Conservation (phyloP, 2,888 invertebrate genomes). For the Eubasilissa splendida region DNA sequence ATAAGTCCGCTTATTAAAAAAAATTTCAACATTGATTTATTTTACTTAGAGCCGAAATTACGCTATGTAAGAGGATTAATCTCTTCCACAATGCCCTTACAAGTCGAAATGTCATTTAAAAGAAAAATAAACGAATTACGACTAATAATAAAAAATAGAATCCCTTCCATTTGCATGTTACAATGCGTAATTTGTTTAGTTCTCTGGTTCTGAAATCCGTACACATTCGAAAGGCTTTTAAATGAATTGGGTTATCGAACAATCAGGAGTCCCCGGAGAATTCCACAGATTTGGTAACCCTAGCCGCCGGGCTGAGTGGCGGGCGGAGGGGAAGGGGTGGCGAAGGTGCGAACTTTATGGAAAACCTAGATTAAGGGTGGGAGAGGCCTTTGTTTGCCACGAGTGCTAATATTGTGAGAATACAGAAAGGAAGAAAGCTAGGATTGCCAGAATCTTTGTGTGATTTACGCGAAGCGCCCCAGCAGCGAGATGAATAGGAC, state of each 20-base stretch:
- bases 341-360: constrained; percentile 25
- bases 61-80: no score
- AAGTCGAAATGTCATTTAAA: no score
- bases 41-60: no score
- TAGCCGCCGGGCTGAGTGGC: neutral
- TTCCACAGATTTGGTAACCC: constrained; percentile 24
- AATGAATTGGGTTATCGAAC: constrained; percentile 2
- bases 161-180: no score
- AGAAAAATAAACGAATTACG: no score
- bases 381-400: constrained; percentile 19
- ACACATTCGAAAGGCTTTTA: no score
- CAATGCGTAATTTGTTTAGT: no score
- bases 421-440: constrained; percentile 24
- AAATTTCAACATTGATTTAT: no score
- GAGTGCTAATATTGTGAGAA: constrained; percentile 30
- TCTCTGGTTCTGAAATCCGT: no score
- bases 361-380: constrained; percentile 25
- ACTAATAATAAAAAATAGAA: no score
- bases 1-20: no score
- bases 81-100: no score
- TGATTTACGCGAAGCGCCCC: constrained; percentile 26
- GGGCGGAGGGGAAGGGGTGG: constrained; percentile 3
- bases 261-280: constrained; percentile 2
- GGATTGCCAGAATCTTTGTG: constrained; percentile 21
- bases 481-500: constrained; percentile 15